phyloP scores from a whole-genome alignment of 2,888 invertebrate genomes.

The Lissonota sp. region DNA sequence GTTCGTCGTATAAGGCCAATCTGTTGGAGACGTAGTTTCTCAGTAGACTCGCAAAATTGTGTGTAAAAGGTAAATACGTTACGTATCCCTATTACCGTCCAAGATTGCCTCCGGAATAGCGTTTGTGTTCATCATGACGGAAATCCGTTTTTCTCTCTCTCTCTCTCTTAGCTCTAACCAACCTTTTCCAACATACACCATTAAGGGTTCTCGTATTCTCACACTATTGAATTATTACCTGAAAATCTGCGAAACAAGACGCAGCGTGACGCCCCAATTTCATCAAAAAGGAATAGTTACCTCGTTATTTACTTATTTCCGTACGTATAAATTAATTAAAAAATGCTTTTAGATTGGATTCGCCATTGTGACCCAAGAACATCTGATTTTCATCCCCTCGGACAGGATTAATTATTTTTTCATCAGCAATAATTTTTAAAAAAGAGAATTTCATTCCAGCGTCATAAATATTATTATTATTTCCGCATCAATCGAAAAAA shows the following conservation, averaged over 20 bases:
- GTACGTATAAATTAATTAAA: no score
- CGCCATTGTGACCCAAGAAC: no score
- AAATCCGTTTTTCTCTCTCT: slow-evolving; percentile 57
- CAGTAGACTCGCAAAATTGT: slow-evolving; percentile 29
- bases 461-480: background rate
- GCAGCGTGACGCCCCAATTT: background rate
- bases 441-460: background rate
- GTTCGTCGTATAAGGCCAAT: no score
- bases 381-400: no score
- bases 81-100: slow-evolving; percentile 70
- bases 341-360: no score
- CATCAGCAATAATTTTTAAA: no score
- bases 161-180: background rate
- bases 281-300: no score
- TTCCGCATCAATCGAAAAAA: background rate
- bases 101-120: slow-evolving; percentile 74
- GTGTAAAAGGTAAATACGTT: slow-evolving; percentile 71
- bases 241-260: slow-evolving; percentile 65
- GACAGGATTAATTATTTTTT: no score
- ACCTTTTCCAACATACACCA: background rate
- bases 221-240: slow-evolving; percentile 62
- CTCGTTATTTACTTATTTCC: no score
- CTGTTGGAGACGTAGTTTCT: no score
- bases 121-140: slow-evolving; percentile 65
- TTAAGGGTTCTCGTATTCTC: slow-evolving; percentile 2